These are phyloP conservation scores for Parauchenoglanis ngamensis DNA, from an alignment of 2,797 vertebrate genomes.

Conservation along the genomic window DNA sequence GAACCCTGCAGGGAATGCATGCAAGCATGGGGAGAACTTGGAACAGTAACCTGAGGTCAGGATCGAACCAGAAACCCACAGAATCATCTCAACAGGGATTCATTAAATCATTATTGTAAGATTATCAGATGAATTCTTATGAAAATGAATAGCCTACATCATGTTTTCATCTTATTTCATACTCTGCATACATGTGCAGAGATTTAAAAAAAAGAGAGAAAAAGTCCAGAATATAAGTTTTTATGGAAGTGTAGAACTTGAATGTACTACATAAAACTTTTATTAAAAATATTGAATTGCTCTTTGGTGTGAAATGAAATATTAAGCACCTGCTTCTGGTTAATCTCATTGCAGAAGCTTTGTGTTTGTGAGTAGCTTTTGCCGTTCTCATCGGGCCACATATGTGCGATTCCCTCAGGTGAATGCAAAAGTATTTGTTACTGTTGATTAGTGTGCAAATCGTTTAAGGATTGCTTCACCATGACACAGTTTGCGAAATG, in stretches of 20 bases:
- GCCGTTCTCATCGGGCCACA: not conserved
- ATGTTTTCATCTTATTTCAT: not conserved
- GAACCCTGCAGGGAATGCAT: not conserved
- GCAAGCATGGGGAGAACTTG: not conserved
- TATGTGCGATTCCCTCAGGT: not conserved
- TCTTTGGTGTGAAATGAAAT: not conserved
- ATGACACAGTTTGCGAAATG: not conserved
- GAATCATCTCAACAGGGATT: not conserved
- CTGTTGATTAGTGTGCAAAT: not conserved
- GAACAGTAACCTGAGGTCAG: not conserved
- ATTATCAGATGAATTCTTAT: not conserved
- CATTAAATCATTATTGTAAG: not conserved
- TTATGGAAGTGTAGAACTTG: not conserved
- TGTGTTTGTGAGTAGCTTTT: not conserved
- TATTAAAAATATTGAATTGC: not conserved
- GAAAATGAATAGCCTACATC: not conserved
- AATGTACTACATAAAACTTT: not conserved
- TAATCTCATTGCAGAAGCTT: not conserved
- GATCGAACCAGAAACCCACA: too few species aligned
- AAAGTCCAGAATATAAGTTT: not conserved
- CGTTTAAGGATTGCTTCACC: not conserved
- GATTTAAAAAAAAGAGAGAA: not conserved
- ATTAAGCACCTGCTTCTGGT: not conserved
- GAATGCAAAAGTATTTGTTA: not conserved
- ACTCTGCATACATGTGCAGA: not conserved